phyloP scores from a whole-genome alignment of 2,113 vertebrate species.

The Ctenodactylus gundi region DNA sequence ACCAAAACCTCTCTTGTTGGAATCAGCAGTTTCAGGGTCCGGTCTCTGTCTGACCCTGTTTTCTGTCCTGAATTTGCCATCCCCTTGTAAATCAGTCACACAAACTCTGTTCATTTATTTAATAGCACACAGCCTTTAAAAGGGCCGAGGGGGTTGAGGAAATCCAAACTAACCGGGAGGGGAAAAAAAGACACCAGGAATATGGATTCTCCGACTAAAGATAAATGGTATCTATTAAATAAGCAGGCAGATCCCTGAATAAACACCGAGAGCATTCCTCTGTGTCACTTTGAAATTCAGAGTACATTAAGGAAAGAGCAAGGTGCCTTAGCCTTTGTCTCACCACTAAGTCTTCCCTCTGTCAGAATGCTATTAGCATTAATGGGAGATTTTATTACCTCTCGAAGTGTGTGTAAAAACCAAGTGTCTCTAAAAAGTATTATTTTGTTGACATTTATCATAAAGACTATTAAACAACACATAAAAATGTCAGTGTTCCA shows the following conservation, averaged over 20 bases:
- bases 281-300: constrained; percentile 40
- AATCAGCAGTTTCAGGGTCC: not conserved
- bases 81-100: constrained; percentile 48
- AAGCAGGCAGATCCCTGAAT: not conserved
- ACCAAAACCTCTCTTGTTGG: not conserved
- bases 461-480: constrained; percentile 65
- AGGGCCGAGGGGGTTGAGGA: constrained; percentile 43
- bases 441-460: constrained; percentile 67
- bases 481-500: constrained; percentile 51
- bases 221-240: constrained; percentile 21
- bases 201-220: not conserved
- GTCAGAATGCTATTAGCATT: constrained; percentile 58
- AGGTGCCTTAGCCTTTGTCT: constrained; percentile 23
- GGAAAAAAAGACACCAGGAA: not conserved
- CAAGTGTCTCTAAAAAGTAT: constrained; percentile 68
- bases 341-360: constrained; percentile 10
- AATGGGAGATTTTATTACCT: constrained; percentile 59
- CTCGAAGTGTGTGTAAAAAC: constrained; percentile 61
- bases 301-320: not conserved
- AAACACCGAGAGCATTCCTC: constrained; percentile 26
- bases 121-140: not conserved
- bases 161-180: not conserved
- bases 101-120: not conserved
- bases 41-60: not conserved
- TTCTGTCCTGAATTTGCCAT: not conserved